Evolutionary conservation across 2,888 invertebrate species (phyloP).

Genomic region (Phoronis australis): DNA sequence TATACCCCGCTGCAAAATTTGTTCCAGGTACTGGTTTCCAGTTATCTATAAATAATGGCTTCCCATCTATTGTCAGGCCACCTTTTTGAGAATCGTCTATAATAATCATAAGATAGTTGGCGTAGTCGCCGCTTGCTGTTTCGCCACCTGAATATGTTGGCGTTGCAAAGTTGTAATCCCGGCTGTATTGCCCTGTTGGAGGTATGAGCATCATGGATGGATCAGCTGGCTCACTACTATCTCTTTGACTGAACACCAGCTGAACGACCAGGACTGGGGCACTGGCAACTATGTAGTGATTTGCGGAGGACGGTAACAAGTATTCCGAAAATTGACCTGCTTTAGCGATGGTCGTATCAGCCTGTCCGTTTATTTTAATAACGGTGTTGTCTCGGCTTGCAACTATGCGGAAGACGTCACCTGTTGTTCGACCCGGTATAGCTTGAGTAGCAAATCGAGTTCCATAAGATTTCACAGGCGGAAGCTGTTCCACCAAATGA

Average conservation of each 20-base stretch:
- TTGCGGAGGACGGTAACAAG: neutral
- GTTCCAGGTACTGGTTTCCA: constrained; percentile 1
- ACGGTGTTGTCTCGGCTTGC: neutral
- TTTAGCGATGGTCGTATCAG: neutral
- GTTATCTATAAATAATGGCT: neutral
- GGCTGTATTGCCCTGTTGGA: constrained; percentile 1
- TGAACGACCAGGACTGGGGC: constrained; percentile 11
- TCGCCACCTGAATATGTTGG: neutral
- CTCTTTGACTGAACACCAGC: neutral
- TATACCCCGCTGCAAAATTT: too few species aligned
- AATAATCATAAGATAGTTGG: neutral
- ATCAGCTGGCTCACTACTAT: constrained; percentile 6
- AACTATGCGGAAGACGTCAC: constrained; percentile 15
- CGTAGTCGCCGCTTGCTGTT: neutral
- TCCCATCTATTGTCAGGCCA: neutral
- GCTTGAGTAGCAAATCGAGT: constrained; percentile 15
- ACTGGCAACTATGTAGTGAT: constrained; percentile 4
- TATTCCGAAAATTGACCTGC: constrained; percentile 5
- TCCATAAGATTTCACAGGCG: constrained; percentile 19
- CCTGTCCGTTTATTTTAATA: neutral
- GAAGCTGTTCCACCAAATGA: constrained; percentile 20
- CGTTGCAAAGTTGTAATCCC: neutral
- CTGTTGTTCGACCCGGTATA: constrained; percentile 14
- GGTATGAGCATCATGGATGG: constrained; percentile 21
- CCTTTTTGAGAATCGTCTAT: neutral